Conservation (phyloP, 2,113 vertebrate genomes). For the Benitochromis conjunctus region DNA sequence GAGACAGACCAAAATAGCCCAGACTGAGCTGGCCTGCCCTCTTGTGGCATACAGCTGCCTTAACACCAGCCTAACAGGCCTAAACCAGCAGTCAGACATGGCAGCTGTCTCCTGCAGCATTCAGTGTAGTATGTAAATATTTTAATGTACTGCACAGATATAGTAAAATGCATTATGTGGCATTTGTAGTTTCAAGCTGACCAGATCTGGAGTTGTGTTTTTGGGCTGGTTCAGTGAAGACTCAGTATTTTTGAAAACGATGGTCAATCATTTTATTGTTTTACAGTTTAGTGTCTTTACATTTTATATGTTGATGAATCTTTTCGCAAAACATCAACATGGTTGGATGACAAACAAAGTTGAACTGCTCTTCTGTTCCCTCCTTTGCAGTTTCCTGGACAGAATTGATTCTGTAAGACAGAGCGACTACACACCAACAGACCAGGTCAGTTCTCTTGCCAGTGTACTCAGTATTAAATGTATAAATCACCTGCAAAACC, state of each 20-base stretch:
- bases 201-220: neutral
- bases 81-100: conserved; percentile 32
- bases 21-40: conserved; percentile 65
- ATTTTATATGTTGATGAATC: neutral
- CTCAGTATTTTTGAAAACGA: neutral
- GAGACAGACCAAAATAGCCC: conserved; percentile 69
- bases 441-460: conserved; percentile 81
- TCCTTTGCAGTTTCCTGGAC: conserved; percentile 87
- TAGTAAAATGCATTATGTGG: neutral
- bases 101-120: neutral
- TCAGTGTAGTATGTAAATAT: neutral
- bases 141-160: neutral
- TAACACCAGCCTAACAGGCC: conserved; percentile 16
- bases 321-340: neutral
- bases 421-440: conserved; percentile 96
- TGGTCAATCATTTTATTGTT: neutral
- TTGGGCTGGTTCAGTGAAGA: neutral
- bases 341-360: neutral
- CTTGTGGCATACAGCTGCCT: conserved; percentile 46
- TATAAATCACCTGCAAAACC: neutral
- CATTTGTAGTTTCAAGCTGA: neutral
- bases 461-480: neutral
- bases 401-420: conserved; percentile 97
- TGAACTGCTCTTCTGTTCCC: conserved; percentile 2
- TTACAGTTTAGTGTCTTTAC: neutral